Evolutionary conservation across 2,113 vertebrate genomes (phyloP), one percentile per base, ranked within the genome.

Genomic region (Lathamus discolor): DNA sequence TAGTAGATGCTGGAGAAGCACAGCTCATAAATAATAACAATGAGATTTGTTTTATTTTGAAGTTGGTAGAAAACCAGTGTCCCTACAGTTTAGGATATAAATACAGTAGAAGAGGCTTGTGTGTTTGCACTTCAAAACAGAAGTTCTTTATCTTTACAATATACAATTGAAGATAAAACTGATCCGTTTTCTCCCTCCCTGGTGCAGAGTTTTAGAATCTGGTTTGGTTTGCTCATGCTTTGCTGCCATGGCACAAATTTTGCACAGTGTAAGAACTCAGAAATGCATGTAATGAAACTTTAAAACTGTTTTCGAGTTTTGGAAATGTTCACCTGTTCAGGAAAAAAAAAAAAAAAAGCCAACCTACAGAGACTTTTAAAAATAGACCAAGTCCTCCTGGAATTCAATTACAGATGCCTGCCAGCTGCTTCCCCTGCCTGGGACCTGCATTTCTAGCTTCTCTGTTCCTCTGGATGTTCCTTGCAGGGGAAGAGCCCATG

Each of bases 351-450:
- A 72, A 49, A 64, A 76, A 39, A 72, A 76, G 25, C 46, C 44
- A 66, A 48, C 91, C 90, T 94, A 91, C 83, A 95, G 93, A 89
- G 88, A 83, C 17, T 89, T 94, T 96, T 95, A 89, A 96, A 97
- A 96, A 96, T 96, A 97, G 93, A 92, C 74, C 63, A 77, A 33
- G 88, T 96, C 93, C 92, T 92, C 67, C 70, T 9, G 83, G 96
- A 97, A 96, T 97, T 97, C 88, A 96, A 85, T 95, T 97, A 93
- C 91, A 94, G 91, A 85, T 96, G 91, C 96, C 93, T 96, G 82
- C 93, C 96, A 95, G 95, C 93, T 97, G 93, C 95, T 93, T 92
- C 91, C 66, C 51, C 70, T 96, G 93, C 95, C 86, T 61, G 3
- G 96, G 88, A 95, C 93, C 49, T 0, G 7, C 28, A 13, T 92